Evolutionary conservation across 2,113 vertebrate genomes (phyloP), one percentile per base, ranked within the genome.

Genomic region (Carassius carassius): DNA sequence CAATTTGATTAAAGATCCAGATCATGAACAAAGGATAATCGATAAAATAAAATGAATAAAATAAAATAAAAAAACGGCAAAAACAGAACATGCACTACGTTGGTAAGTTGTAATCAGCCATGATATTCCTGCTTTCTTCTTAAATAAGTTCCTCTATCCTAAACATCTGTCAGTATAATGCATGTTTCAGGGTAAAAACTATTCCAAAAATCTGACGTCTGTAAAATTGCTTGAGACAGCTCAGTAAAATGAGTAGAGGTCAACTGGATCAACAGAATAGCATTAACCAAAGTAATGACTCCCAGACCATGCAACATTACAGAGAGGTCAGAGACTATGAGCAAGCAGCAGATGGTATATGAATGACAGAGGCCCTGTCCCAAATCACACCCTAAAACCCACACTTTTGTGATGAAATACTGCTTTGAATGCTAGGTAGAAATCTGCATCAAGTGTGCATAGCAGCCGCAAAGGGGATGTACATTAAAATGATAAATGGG

Each of bases 291-390:
- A 6, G 74, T 77, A 77, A 77, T 56, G 74, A 77, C 49, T 77
- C 74, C 74, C 74, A 77, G 47, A 32, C 49, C 51, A 56, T 56
- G 49, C 21, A 14, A 56, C 74, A 72, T 72, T 72, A 72, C 10
- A 41, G 69, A 72, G 69, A 72, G 67, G 67, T 70, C 25, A 76
- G 9, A 76, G 74, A 54, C 14, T 56, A 19, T 25, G 25, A 81
- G 35, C 35, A 62, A 70, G 62, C 63, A 79, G 63, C 23, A 58
- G 78, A 69, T 74, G 67, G 78, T 83, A 32, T 83, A 60, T 29
- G 54, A 10, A 56, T 11, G 47, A 72, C 65, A 56, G 4, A 25
- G 21, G 56, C 56, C 56, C 56, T 60, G 56, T 60, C 56, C 56
- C 9, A 60, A 60, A 60, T 60, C 56, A n/a, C 56, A 60, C 21